A percentile compares a stretch with the other conserved stretches of the same genome.
Conservation (phyloP, 2,888 invertebrate genomes). For the Choristoneura rosaceana region DNA sequence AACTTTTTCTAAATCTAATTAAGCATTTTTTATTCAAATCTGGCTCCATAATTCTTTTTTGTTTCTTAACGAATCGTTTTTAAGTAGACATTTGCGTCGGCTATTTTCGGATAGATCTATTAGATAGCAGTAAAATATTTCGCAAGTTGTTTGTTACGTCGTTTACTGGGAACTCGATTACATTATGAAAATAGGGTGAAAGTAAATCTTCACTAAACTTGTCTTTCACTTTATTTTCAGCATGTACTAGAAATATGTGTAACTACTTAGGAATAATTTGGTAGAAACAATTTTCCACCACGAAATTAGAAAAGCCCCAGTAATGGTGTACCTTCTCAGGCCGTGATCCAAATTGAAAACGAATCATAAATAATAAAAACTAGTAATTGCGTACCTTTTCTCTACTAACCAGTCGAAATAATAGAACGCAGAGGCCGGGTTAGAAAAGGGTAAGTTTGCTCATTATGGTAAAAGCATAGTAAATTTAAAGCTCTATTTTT, state of each 20-base stretch:
- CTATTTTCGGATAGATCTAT: not conserved
- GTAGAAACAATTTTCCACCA: not conserved
- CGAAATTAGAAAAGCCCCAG: not conserved
- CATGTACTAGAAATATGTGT: not conserved
- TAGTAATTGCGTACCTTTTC: constrained; percentile 23
- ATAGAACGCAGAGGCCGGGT: not conserved
- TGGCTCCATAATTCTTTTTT: constrained; percentile 18
- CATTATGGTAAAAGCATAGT: not conserved
- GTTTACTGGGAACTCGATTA: no score
- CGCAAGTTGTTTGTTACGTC: no score
- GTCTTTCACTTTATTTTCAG: no score
- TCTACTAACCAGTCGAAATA: constrained; percentile 18
- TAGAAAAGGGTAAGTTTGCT: constrained; percentile 11
- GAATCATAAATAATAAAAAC: constrained; percentile 26
- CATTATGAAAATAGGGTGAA: no score
- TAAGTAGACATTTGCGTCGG: not conserved
- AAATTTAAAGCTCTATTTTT: not conserved
- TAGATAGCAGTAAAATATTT: not conserved
- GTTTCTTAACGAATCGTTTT: constrained; percentile 16
- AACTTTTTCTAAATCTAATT: constrained; percentile 29
- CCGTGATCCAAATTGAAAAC: constrained; percentile 22
- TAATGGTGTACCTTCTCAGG: constrained; percentile 11
- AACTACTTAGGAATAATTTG: not conserved
- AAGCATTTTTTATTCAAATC: constrained; percentile 20
- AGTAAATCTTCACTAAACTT: no score